Base-by-base conservation (phyloP, 2,888 invertebrate genomes). In the Melitaea athalia region DNA sequence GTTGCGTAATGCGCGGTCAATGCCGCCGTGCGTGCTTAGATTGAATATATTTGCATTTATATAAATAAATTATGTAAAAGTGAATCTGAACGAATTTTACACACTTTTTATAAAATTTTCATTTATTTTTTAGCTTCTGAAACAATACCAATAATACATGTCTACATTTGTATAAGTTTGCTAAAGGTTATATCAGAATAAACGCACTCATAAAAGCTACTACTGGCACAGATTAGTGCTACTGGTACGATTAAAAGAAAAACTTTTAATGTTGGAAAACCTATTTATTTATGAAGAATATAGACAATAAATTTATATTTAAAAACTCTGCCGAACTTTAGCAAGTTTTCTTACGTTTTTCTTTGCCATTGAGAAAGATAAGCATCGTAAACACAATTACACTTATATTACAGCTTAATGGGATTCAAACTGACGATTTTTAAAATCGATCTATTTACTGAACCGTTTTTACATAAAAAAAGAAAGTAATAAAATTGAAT, bases 1-100 rank as follows among this genome's bases (percentile, higher is more conserved):
- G 81, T 85, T 85, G 79, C 79, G 77, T 79, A 85, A 85, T 75
- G 73, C 74, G 68, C 81, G 85, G 85, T 83, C 87, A 86, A 85
- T 85, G 87, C 78, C 84, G 77, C 70, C 78, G 55, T 63, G 60
- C 64, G 67, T 50, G 57, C 62, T 43, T 49, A 60, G 57, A 43
- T 45, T n/a, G 12, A 15, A 50, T 61, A 45, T 17, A 71, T 71
- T 68, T 63, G 53, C 64, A 70, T 62, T 12, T 43, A 68, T 53
- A 64, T 33, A 65, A 24, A 61, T 67, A 45, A 33, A n/a, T 45
- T 47, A 38, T 14, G 12, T 45, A 6, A 55, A 47, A 59, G 59
- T 59, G 50, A 33, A 59, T 45, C 38, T 43, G 42, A 33, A 45
- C 11, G 31, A 47, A 33, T 45, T 15, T 45, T 38, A 3, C 8